Conservation (phyloP, 2,888 invertebrate species). For the Nomada fucata region DNA sequence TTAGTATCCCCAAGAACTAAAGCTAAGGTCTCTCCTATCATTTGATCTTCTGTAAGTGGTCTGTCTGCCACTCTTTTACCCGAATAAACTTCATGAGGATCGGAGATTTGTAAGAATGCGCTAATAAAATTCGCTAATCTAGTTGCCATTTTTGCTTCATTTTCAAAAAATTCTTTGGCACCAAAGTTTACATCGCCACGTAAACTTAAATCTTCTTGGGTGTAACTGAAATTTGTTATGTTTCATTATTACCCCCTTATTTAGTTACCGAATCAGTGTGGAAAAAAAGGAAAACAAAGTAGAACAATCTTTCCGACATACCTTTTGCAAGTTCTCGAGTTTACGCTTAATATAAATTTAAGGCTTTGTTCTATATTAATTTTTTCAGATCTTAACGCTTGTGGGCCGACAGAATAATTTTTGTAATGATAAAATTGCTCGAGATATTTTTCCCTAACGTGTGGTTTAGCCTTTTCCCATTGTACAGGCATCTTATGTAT, state of each 20-base stretch:
- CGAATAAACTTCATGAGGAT: constrained; percentile 95
- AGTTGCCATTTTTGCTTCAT: constrained; percentile 98
- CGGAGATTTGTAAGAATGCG: constrained; percentile 95
- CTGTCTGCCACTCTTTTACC: constrained; percentile 95
- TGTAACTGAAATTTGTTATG: constrained; percentile 84
- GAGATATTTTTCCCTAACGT: constrained; percentile 90
- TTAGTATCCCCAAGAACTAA: constrained; percentile 95
- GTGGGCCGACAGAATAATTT: constrained; percentile 88
- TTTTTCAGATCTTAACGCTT: constrained; percentile 87
- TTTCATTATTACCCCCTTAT: neutral
- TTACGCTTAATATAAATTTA: constrained; percentile 91
- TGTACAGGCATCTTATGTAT: constrained; percentile 93
- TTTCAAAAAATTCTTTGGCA: constrained; percentile 94
- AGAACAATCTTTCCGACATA: constrained; percentile 76
- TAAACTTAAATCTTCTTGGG: constrained; percentile 90
- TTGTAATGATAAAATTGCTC: constrained; percentile 91
- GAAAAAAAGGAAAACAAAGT: neutral
- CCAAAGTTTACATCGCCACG: constrained; percentile 95
- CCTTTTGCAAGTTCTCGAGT: constrained; percentile 87
- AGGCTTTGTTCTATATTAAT: constrained; percentile 92
- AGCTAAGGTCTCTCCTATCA: constrained; percentile 97
- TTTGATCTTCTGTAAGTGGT: constrained; percentile 96
- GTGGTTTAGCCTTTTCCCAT: constrained; percentile 91
- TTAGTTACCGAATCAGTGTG: neutral
- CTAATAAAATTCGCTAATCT: constrained; percentile 98